Percentiles rank a stretch among this genome's conserved stretches.
Conservation (phyloP, 1,140 invertebrate genomes). For the Copidosoma floridanum region DNA sequence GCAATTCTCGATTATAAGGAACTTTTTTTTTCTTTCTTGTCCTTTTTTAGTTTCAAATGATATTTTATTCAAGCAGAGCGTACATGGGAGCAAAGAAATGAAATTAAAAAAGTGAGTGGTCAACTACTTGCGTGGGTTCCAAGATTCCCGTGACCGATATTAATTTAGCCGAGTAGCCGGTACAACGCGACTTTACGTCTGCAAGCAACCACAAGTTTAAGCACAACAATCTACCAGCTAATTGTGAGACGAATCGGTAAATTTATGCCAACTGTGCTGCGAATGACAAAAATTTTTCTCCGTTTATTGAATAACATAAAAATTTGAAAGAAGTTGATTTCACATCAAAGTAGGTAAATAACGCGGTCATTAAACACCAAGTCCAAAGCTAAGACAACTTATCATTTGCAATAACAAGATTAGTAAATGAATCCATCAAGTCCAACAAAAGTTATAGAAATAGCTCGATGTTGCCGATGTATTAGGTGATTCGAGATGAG, state of each 20-base stretch:
- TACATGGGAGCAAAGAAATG: not conserved
- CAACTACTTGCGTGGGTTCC: not conserved
- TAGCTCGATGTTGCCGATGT: too few relatives aligned
- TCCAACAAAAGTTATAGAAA: too few relatives aligned
- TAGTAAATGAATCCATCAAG: too few relatives aligned
- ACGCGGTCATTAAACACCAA: too few relatives aligned
- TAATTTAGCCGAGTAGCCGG: conserved; percentile 52
- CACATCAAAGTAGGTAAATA: too few relatives aligned
- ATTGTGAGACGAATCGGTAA: too few relatives aligned
- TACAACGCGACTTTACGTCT: conserved; percentile 46
- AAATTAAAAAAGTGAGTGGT: conserved; percentile 12
- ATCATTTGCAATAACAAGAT: too few relatives aligned
- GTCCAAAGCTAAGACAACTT: too few relatives aligned
- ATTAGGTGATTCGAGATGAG: too few relatives aligned
- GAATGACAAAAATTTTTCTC: conserved; percentile 3
- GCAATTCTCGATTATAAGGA: conserved; percentile 38
- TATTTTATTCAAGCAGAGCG: conserved; percentile 10
- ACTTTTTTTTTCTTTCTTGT: conserved; percentile 20
- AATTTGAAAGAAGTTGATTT: too few relatives aligned
- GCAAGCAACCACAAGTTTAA: conserved; percentile 34
- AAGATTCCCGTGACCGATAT: conserved; percentile 42
- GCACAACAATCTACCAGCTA: conserved; percentile 16
- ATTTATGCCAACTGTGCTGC: conserved; percentile 17
- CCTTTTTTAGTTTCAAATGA: not conserved
- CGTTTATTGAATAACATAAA: not conserved